Conservation (phyloP, 2,797 vertebrate genomes). For the Pseudotriccus pelzelni region DNA sequence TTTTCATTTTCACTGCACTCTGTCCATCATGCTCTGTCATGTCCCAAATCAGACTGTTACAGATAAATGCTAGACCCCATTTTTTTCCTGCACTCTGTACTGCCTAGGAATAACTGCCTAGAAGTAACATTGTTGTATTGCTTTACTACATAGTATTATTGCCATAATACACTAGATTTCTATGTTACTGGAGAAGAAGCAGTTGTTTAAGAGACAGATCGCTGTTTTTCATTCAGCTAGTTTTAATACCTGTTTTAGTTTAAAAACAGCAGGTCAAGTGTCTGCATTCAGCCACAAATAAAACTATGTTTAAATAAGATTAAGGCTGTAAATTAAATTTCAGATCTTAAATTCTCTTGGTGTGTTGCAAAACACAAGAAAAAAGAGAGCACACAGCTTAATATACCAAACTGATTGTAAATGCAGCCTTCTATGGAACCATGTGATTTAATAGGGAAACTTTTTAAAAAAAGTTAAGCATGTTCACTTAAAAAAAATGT, state of each 20-base stretch:
- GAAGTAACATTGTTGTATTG: background rate
- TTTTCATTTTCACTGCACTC: background rate
- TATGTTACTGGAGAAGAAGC: background rate
- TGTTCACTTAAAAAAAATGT: background rate
- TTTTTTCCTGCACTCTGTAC: background rate
- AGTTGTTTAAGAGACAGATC: background rate
- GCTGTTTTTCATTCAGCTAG: conserved; percentile 3
- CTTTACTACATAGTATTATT: background rate
- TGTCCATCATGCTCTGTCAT: background rate
- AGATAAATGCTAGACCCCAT: background rate
- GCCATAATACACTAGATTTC: background rate
- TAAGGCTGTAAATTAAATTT: conserved; percentile 49
- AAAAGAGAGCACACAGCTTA: background rate
- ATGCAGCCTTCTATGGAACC: background rate
- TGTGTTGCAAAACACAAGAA: background rate
- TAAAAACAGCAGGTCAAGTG: background rate
- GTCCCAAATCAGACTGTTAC: background rate
- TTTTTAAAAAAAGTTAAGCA: background rate
- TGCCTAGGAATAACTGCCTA: background rate
- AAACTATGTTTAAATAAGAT: conserved; percentile 43
- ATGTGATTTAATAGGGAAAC: background rate
- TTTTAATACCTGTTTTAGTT: conserved; percentile 18
- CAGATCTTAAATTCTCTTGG: background rate
- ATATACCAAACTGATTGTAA: background rate
- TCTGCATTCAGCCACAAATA: conserved; percentile 34